Percentiles rank a stretch among this genome's conserved stretches.
phyloP scores from a whole-genome alignment of 1,140 invertebrate genomes.

The Drosophila bocqueti region DNA sequence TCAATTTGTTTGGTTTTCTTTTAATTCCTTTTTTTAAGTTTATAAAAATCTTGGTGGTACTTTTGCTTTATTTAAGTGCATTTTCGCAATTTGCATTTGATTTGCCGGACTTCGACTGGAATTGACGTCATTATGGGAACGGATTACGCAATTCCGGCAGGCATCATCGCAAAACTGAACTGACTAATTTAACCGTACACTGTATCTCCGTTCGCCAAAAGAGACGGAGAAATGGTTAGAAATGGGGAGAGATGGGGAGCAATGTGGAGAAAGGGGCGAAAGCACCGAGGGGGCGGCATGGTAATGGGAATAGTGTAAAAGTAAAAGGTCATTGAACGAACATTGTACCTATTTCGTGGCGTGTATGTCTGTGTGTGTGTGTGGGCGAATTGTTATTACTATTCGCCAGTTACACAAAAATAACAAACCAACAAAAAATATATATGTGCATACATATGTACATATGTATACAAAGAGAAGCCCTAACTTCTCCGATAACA shows the following conservation, averaged over 20 bases:
- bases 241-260: slow-evolving; percentile 5
- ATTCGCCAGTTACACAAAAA: slow-evolving; percentile 63
- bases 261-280: slow-evolving; percentile 18
- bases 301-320: slow-evolving; percentile 67
- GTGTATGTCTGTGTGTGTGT: slow-evolving; percentile 15
- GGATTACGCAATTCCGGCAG: slow-evolving; percentile 67
- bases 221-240: slow-evolving; percentile 26
- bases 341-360: slow-evolving; percentile 76
- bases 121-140: slow-evolving; percentile 62
- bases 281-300: slow-evolving; percentile 29
- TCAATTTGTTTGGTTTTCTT: neutral
- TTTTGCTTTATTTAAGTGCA: slow-evolving; percentile 1
- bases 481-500: slow-evolving; percentile 17
- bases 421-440: slow-evolving; percentile 35
- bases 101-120: slow-evolving; percentile 1
- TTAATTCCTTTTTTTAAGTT: neutral
- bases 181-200: slow-evolving; percentile 73
- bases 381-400: slow-evolving; percentile 53
- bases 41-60: no score
- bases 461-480: slow-evolving; percentile 49
- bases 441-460: slow-evolving; percentile 2
- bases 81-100: slow-evolving; percentile 25
- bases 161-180: slow-evolving; percentile 26
- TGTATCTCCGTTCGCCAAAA: slow-evolving; percentile 36
- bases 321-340: slow-evolving; percentile 82